Conservation (phyloP, 2,113 vertebrate genomes). For the Centropus unirufus region DNA sequence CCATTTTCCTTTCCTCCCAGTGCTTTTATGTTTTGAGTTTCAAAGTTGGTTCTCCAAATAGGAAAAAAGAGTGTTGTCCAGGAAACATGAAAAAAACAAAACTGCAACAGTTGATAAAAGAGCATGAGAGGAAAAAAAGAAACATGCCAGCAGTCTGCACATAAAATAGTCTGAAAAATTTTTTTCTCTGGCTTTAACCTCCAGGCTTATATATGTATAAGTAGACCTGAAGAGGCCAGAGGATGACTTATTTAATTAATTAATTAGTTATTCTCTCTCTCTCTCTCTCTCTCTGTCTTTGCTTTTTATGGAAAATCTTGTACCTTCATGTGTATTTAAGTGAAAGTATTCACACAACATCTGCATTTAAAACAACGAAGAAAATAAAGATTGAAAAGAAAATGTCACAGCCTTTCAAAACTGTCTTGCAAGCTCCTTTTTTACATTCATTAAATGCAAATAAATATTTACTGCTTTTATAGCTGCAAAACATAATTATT, state of each 20-base stretch:
- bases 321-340: background rate
- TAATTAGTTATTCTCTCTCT: background rate
- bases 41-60: background rate
- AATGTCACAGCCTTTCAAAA: background rate
- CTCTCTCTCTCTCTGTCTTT: background rate
- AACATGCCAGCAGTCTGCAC: background rate
- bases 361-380: background rate
- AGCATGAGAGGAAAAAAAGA: background rate
- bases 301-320: background rate
- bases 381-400: background rate
- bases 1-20: background rate
- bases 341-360: background rate
- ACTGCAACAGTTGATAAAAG: background rate
- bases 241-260: background rate
- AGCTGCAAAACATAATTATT: background rate
- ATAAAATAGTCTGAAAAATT: background rate
- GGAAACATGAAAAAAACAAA: background rate
- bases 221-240: background rate
- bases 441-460: background rate
- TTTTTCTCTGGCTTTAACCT: background rate
- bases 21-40: background rate
- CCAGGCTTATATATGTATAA: background rate
- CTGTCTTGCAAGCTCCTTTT: background rate
- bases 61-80: background rate
- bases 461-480: background rate